Evolutionary conservation across 2,797 vertebrate genomes (phyloP), one percentile per base, ranked within the genome.

Genomic region (Forpus xanthops): DNA sequence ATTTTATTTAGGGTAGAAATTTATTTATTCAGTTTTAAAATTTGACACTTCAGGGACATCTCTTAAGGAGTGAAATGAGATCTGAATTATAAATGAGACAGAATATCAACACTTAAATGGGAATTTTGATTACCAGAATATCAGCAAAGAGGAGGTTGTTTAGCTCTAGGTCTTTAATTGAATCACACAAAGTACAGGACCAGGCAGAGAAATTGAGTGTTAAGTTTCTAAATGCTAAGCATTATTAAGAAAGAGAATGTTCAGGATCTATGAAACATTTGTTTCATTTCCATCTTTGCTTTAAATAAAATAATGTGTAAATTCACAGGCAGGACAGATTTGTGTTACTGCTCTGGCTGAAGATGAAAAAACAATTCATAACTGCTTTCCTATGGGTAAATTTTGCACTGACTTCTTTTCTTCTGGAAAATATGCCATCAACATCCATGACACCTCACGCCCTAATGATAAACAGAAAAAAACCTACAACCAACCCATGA

Each of bases 401-500:
- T 86, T 76, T 60, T 31, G 21, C 8, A 11, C 5, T 4, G 55
- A 11, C 47, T 50, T 87, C 8, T 74, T 11, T 74, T 19, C 6
- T 85, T 35, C 65, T 95, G 42, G 31, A 94, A 85, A 15, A 44
- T 25, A 47, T 1, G 47, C 12, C 23, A 47, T 66, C 13, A 70
- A 27, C 8, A 55, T 42, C 27, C 5, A 17, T 62, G 18, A 58
- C 41, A 75, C 8, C 6, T 78, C 28, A 33, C 37, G 4, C 30
- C 67, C 39, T 55, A 76, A 47, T 28, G 28, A 28, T 12, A 87
- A 77, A 41, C 9, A 72, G 41, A 80, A 82, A 64, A 90, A 66
- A 23, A 0, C 0, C 24, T 58, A 44, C 8, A 15, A 23, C 8
- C 52, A 79, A 56, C 3, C 5, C 5, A 21, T 41, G 30, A 66